phyloP scores from a whole-genome alignment of 2,113 vertebrate species.

The Bucco capensis region DNA sequence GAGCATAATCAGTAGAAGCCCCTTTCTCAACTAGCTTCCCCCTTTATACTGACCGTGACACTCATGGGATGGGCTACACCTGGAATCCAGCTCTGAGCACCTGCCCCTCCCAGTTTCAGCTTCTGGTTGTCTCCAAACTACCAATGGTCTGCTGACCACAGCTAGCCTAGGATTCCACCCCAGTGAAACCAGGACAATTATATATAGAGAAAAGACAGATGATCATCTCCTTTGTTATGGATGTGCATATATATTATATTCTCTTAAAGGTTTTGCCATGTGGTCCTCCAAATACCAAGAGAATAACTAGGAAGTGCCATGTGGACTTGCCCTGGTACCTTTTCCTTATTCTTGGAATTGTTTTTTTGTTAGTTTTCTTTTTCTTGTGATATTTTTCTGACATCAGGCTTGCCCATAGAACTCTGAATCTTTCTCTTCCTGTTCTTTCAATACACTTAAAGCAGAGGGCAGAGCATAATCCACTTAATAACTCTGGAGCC shows the following conservation, averaged over 20 bases:
- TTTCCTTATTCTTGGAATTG: neutral
- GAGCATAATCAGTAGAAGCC: neutral
- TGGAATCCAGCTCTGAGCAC: too few relatives aligned
- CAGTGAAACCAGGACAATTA: neutral
- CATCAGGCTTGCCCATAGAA: neutral
- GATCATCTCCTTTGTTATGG: neutral
- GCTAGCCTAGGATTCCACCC: neutral
- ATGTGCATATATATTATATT: neutral
- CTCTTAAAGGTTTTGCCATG: neutral
- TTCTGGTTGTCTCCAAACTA: neutral
- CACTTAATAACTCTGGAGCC: constrained; percentile 11
- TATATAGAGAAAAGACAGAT: neutral
- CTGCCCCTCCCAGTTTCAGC: neutral
- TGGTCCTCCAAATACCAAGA: neutral
- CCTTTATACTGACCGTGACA: too few relatives aligned
- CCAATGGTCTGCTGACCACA: neutral
- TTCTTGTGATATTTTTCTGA: neutral
- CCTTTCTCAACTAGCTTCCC: neutral
- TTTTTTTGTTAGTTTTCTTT: too few relatives aligned
- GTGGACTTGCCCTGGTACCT: neutral
- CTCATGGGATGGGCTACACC: neutral
- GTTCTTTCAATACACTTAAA: neutral
- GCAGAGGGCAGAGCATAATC: neutral
- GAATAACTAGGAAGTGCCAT: neutral
- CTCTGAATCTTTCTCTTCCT: neutral